Percentiles rank a stretch among this genome's conserved stretches.
Conservation (phyloP, 2,113 vertebrate genomes). For the Telmatochromis sp. region DNA sequence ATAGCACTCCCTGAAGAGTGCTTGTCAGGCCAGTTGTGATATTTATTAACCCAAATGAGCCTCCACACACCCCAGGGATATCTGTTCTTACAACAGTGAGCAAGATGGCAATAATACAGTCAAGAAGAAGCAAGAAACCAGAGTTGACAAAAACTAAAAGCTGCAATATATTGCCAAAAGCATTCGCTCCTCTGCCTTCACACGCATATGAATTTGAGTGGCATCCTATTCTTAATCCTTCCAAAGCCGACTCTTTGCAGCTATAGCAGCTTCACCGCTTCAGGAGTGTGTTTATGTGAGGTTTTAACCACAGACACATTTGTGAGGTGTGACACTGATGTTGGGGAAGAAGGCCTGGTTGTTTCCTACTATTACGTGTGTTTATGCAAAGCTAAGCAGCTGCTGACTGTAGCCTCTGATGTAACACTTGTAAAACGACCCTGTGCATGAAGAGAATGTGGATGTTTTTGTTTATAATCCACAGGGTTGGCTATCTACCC, state of each 20-base stretch:
- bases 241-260: neutral
- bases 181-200: neutral
- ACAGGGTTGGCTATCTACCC: neutral
- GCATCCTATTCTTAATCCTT: neutral
- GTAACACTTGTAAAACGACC: neutral
- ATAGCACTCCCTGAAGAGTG: neutral
- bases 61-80: neutral
- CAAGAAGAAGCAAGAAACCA: neutral
- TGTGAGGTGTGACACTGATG: neutral
- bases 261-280: neutral
- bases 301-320: neutral
- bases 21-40: neutral
- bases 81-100: neutral
- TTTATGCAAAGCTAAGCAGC: neutral
- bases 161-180: neutral
- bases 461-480: neutral
- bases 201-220: neutral
- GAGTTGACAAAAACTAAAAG: constrained; percentile 3
- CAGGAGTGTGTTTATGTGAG: neutral
- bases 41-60: constrained; percentile 16
- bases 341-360: neutral
- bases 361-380: neutral
- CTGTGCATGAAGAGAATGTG: neutral
- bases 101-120: constrained; percentile 11
- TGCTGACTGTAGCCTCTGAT: neutral